Percentiles rank a stretch among this genome's conserved stretches.
These are phyloP conservation scores for Carollia perspicillata DNA, from an alignment of 2,113 vertebrate genomes.

Conservation along the genomic window DNA sequence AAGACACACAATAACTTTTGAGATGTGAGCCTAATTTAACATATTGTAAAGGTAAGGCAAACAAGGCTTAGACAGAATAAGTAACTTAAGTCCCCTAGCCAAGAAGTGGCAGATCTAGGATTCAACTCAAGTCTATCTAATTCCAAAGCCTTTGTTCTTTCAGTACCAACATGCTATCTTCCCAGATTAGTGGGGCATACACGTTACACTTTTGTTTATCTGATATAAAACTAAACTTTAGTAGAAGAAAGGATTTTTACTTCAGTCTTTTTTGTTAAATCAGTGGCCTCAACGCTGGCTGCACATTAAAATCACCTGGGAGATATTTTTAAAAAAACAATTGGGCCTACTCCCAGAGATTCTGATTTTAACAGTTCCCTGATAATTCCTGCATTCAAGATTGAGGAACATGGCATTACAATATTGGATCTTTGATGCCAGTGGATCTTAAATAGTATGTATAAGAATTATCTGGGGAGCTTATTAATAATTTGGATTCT, in stretches of 20 bases:
- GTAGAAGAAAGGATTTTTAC: neutral
- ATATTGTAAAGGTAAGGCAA: constrained; percentile 17
- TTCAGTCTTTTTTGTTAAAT: neutral
- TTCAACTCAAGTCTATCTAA: neutral
- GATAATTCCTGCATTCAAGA: neutral
- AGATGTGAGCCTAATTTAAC: neutral
- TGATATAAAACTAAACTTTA: neutral
- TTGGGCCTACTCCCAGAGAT: neutral
- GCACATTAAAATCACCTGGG: neutral
- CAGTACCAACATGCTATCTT: neutral
- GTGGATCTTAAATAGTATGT: neutral
- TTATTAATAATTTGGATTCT: neutral
- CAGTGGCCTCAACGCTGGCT: neutral
- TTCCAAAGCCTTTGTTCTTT: constrained; percentile 27
- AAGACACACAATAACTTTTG: neutral
- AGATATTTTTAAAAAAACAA: neutral
- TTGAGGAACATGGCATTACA: neutral
- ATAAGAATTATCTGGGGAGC: neutral
- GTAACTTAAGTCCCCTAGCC: neutral
- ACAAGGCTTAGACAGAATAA: neutral
- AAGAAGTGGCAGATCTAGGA: neutral
- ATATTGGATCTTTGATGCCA: neutral
- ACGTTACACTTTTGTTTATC: constrained; percentile 11
- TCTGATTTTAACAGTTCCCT: constrained; percentile 13
- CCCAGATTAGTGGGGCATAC: neutral